A percentile compares a stretch with the other conserved stretches of the same genome.
Conservation (phyloP, 2,888 invertebrate genomes). For the Spicauda simplicius region DNA sequence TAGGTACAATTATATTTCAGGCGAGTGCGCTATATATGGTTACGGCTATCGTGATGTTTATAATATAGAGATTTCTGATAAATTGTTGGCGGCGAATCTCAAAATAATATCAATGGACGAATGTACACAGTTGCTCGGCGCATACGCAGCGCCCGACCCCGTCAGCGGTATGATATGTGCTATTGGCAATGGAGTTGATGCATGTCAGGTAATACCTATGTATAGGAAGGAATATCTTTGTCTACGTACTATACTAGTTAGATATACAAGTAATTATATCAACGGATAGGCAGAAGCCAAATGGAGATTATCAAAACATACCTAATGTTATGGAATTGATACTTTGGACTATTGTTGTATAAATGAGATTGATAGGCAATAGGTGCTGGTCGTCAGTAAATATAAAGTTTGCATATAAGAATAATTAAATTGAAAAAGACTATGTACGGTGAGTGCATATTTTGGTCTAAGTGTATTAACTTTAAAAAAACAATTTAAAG, state of each 20-base stretch:
- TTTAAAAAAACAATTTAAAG: too few relatives aligned
- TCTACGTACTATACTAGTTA: not conserved
- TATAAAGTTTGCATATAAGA: too few relatives aligned
- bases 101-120: conserved; percentile 66
- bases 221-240: not conserved
- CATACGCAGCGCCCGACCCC: conserved; percentile 59
- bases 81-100: conserved; percentile 58
- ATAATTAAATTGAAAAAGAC: too few relatives aligned
- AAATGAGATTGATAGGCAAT: too few relatives aligned
- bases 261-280: too few relatives aligned
- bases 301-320: too few relatives aligned
- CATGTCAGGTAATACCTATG: conserved; percentile 67
- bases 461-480: too few relatives aligned
- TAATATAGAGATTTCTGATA: conserved; percentile 53
- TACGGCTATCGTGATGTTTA: conserved; percentile 61
- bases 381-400: too few relatives aligned
- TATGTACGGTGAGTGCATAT: too few relatives aligned
- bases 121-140: conserved; percentile 59
- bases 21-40: conserved; percentile 70
- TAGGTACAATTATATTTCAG: conserved; percentile 48
- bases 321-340: too few relatives aligned
- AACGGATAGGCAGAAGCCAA: too few relatives aligned
- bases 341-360: too few relatives aligned
- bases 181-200: conserved; percentile 66
- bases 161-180: conserved; percentile 76